Evolutionary conservation across 2,888 invertebrate species (phyloP).

Genomic region (Griposia aprilina): DNA sequence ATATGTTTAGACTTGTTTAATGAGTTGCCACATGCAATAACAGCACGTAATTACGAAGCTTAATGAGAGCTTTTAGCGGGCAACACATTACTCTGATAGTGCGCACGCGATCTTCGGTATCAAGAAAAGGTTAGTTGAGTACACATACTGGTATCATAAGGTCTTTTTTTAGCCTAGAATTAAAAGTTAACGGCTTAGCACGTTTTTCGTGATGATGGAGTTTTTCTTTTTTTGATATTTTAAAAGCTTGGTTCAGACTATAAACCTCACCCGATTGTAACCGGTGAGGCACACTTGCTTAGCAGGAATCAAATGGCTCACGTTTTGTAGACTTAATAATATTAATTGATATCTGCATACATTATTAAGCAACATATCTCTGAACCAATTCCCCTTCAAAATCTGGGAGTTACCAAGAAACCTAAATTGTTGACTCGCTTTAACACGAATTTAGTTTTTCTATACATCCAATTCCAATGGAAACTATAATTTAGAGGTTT

Average conservation of each 20-base stretch:
- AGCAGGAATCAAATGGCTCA: background rate
- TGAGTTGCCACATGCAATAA: slow-evolving; percentile 59
- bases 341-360: too few species aligned
- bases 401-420: background rate
- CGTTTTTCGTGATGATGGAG: background rate
- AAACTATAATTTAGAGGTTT: background rate
- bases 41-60: slow-evolving; percentile 63
- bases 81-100: slow-evolving; percentile 50
- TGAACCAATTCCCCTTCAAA: background rate
- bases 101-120: slow-evolving; percentile 57
- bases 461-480: background rate
- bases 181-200: background rate
- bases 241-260: background rate
- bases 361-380: too few species aligned
- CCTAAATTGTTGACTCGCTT: background rate
- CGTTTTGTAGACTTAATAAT: background rate
- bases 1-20: slow-evolving; percentile 47
- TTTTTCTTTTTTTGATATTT: background rate
- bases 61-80: slow-evolving; percentile 66
- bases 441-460: background rate
- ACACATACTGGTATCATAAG: slow-evolving; percentile 2
- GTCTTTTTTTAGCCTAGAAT: background rate
- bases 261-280: background rate
- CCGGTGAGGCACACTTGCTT: background rate
- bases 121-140: slow-evolving; percentile 49